A percentile compares a stretch with the other conserved stretches of the same genome.
phyloP scores from a whole-genome alignment of 1,140 invertebrate genomes.

The Dendroctonus valens region DNA sequence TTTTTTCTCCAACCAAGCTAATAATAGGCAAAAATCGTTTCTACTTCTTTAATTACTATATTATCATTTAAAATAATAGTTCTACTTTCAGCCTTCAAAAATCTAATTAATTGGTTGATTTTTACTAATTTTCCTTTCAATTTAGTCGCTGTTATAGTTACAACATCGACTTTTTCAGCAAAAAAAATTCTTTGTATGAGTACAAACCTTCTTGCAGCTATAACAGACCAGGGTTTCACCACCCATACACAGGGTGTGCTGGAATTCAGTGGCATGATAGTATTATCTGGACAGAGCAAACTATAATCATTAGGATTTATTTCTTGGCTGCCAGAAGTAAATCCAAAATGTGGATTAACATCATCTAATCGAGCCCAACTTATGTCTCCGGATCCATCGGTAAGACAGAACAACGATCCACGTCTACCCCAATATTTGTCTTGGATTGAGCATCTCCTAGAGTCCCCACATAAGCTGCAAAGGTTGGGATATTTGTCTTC shows the following conservation, averaged over 20 bases:
- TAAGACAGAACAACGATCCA: conserved; percentile 76
- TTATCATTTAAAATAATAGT: too few relatives aligned
- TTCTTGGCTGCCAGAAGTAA: conserved; percentile 50
- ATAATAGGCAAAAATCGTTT: too few relatives aligned
- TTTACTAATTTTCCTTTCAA: too few relatives aligned
- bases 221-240: conserved; percentile 70
- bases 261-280: conserved; percentile 58
- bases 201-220: conserved; percentile 59
- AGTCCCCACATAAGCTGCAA: conserved; percentile 67
- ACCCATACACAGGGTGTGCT: conserved; percentile 71
- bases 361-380: conserved; percentile 75
- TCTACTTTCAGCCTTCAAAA: too few relatives aligned
- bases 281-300: conserved; percentile 80
- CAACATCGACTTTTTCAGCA: too few relatives aligned
- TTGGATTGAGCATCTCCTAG: conserved; percentile 58
- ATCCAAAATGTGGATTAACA: conserved; percentile 63
- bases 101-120: too few relatives aligned
- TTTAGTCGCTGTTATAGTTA: too few relatives aligned
- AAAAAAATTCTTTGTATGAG: too few relatives aligned
- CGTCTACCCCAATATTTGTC: conserved; percentile 80
- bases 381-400: conserved; percentile 72
- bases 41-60: too few relatives aligned
- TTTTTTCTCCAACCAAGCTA: too few relatives aligned
- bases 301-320: conserved; percentile 58
- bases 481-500: conserved; percentile 68